Conservation (phyloP, 2,888 invertebrate genomes). For the Drosophila koepferae region DNA sequence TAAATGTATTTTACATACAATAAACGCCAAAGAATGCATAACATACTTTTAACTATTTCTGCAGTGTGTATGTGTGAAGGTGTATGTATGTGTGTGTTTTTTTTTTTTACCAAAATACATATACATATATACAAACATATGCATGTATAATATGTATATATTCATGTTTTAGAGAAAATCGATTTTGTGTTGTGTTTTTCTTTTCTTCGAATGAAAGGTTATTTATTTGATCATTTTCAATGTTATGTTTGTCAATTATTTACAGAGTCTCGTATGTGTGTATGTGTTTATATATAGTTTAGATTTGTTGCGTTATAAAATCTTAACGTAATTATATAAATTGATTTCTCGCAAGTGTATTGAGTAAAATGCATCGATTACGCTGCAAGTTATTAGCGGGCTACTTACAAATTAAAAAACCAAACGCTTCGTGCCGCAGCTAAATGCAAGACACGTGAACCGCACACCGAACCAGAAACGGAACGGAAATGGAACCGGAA, state of each 20-base stretch:
- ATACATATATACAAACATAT: neutral
- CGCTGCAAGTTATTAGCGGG: conserved; percentile 65
- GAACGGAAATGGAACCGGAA: conserved; percentile 1
- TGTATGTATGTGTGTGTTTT: conserved; percentile 18
- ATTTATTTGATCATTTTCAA: conserved; percentile 65
- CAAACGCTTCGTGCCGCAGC: conserved; percentile 54
- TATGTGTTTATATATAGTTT: conserved; percentile 52
- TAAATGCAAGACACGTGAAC: conserved; percentile 28
- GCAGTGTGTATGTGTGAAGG: conserved; percentile 17
- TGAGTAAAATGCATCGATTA: conserved; percentile 71
- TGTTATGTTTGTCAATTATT: conserved; percentile 72
- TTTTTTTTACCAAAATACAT: conserved; percentile 20
- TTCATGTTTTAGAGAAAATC: conserved; percentile 46
- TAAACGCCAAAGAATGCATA: conserved; percentile 70
- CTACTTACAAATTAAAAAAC: conserved; percentile 75
- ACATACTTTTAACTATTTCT: conserved; percentile 47
- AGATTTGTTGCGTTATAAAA: conserved; percentile 68
- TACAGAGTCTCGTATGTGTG: conserved; percentile 66
- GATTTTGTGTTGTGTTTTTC: conserved; percentile 50
- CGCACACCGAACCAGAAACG: conserved; percentile 8
- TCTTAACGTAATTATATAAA: conserved; percentile 76
- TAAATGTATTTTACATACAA: conserved; percentile 67
- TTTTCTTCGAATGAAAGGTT: conserved; percentile 64
- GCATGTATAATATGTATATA: conserved; percentile 2
- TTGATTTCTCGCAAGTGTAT: conserved; percentile 58